A percentile compares a stretch with the other conserved stretches of the same genome.
Conservation (phyloP, 1,140 invertebrate species). For the Lordiphosa mommai region DNA sequence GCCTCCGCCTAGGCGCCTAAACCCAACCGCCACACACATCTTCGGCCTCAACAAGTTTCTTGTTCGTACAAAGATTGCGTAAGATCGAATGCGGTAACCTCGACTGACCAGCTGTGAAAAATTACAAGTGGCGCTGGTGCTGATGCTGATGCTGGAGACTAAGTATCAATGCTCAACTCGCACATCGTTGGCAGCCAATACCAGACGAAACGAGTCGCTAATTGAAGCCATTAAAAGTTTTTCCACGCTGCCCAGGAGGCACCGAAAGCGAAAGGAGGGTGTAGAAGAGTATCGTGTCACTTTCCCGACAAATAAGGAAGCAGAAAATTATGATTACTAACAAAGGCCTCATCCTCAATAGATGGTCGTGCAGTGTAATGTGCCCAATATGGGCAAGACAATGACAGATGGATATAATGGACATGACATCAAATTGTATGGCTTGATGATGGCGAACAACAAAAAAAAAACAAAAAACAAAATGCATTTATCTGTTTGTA, state of each 20-base stretch:
- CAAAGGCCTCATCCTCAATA: slow-evolving; percentile 26
- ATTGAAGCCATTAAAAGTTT: slow-evolving; percentile 69
- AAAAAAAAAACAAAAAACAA: too few species aligned
- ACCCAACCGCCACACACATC: slow-evolving; percentile 17
- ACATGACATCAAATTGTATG: slow-evolving; percentile 31
- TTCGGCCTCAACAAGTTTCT: slow-evolving; percentile 41
- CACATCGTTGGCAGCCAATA: slow-evolving; percentile 72
- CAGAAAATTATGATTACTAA: slow-evolving; percentile 67
- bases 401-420: slow-evolving; percentile 16
- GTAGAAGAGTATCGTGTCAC: slow-evolving; percentile 39
- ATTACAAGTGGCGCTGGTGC: slow-evolving; percentile 17
- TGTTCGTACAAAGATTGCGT: slow-evolving; percentile 50
- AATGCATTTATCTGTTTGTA: slow-evolving; percentile 10
- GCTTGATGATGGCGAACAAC: slow-evolving; percentile 10
- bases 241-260: slow-evolving; percentile 27
- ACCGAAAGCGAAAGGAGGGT: slow-evolving; percentile 60
- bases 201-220: slow-evolving; percentile 50
- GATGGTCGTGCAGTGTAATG: slow-evolving; percentile 27
- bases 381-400: slow-evolving; percentile 47
- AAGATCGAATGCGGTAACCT: slow-evolving; percentile 59
- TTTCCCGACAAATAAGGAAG: slow-evolving; percentile 66
- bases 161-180: slow-evolving; percentile 56
- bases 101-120: slow-evolving; percentile 54
- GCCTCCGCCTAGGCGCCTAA: background rate
- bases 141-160: slow-evolving; percentile 9